Percentiles rank a stretch among this genome's conserved stretches.
These are phyloP conservation scores for Bombyx mandarina DNA, from an alignment of 1,140 invertebrate genomes.

Conservation along the genomic window DNA sequence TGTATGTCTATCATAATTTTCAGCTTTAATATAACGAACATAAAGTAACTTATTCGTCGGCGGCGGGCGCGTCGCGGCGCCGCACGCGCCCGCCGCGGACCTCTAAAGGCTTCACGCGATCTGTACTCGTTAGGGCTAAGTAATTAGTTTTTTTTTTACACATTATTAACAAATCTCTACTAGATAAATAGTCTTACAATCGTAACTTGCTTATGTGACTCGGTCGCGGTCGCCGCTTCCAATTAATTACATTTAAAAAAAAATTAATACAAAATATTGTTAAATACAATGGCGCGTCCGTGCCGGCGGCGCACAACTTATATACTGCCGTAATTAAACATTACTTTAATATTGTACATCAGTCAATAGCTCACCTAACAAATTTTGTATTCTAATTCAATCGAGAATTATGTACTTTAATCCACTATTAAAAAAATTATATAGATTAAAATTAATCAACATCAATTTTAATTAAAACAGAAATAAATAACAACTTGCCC, in stretches of 20 bases:
- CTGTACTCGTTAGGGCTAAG: conserved; percentile 41
- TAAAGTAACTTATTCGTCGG: conserved; percentile 31
- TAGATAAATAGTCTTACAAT: conserved; percentile 66
- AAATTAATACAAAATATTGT: conserved; percentile 61
- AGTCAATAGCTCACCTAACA: conserved; percentile 69
- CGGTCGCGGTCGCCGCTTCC: conserved; percentile 53
- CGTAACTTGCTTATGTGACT: conserved; percentile 55
- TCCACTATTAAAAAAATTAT: conserved; percentile 62
- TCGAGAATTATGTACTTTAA: conserved; percentile 71
- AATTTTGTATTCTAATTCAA: conserved; percentile 66
- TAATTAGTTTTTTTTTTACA: conserved; percentile 32
- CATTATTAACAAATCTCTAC: conserved; percentile 56
- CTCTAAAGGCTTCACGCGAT: conserved; percentile 13
- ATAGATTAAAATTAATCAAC: conserved; percentile 70
- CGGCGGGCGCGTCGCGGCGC: conserved; percentile 13
- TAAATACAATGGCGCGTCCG: conserved; percentile 40
- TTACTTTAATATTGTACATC: conserved; percentile 73
- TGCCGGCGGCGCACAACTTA: conserved; percentile 59
- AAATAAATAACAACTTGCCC: conserved; percentile 73
- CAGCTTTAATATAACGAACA: conserved; percentile 64
- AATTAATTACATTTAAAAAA: conserved; percentile 65
- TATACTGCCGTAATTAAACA: conserved; percentile 70
- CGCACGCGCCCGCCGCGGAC: not conserved
- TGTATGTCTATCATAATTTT: conserved; percentile 72
- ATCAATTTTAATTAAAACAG: conserved; percentile 69